Evolutionary conservation across 1,140 invertebrate species (phyloP), one percentile per base, ranked within the genome.

Genomic region (Tenebrio molitor): DNA sequence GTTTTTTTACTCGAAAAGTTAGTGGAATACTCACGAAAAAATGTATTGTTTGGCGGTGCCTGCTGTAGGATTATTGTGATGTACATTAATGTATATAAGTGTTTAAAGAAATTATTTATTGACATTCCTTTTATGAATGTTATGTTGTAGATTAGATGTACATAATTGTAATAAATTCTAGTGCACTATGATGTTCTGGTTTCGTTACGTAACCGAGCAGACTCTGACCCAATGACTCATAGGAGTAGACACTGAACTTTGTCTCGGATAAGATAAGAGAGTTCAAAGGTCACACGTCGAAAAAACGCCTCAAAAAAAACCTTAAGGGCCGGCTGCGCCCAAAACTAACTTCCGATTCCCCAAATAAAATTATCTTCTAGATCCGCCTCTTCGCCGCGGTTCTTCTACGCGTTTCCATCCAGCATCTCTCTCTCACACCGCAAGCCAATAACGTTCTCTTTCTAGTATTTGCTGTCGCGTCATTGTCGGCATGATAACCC

Each of bases 161-260:
- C 17, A 66, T 66, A 65, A 66, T 66, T 66, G 4, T 66, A 66
- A 66, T 66, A 66, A 66, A 66, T 44, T 66, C 42, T 65, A 21
- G 36, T 42, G 64, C 42, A 44, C 64, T 65, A 3, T 6, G n/a
- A 33, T 39, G 2, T 12, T 39, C 10, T 8, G 19, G 3, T 12
- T 29, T 58, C 19, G 7, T 14, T 58, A 4, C 50, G 15, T 23
- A 53, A 12, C 12, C 36, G 5, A n/a, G 4, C 16, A 53, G 1
- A 23, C n/a, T 53, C 16, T 14, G 8, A 15, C 14, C 1, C n/a
- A 21, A 58, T 58, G 50, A 58, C 16, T 50, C 44, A 44, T 16
- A 17, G 10, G 46, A 21, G n/a, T n/a, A 58, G 19, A 29, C 21
- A 58, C 1, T 29, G 50, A 58, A 25, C 50, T 58, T 58, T 29